Evolutionary conservation across 2,113 vertebrate species (phyloP).

Genomic region (Phoxinus phoxinus): DNA sequence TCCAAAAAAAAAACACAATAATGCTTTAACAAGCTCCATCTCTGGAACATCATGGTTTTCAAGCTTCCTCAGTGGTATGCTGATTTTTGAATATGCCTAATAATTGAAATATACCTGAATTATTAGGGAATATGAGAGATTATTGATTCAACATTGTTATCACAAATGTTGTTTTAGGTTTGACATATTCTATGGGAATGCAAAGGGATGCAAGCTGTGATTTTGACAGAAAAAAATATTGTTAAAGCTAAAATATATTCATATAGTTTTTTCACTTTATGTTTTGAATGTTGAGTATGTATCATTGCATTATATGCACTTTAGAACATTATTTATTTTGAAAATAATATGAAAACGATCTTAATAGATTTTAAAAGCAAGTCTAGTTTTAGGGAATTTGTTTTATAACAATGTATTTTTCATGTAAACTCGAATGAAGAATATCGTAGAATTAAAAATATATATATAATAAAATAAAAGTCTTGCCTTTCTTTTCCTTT

Average conservation of each 20-base stretch:
- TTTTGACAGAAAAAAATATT: background rate
- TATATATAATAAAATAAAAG: constrained; percentile 63
- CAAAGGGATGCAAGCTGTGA: background rate
- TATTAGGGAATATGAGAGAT: background rate
- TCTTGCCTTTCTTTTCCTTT: constrained; percentile 64
- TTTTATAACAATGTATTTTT: constrained; percentile 46
- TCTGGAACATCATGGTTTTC: background rate
- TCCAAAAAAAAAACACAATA: background rate
- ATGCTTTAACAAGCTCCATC: background rate
- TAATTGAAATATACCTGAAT: background rate
- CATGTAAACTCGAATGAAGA: constrained; percentile 43
- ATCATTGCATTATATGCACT: constrained; percentile 67
- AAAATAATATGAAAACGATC: constrained; percentile 35
- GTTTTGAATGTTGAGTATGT: constrained; percentile 46
- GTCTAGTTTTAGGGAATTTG: constrained; percentile 32
- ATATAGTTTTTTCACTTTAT: background rate
- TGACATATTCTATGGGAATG: background rate
- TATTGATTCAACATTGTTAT: background rate
- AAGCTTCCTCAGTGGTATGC: background rate
- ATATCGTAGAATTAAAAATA: constrained; percentile 55
- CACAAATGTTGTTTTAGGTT: background rate
- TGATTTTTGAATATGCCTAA: background rate
- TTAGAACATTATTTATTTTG: constrained; percentile 68
- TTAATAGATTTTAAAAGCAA: constrained; percentile 36
- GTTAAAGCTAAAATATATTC: background rate